These are phyloP conservation scores for Tinea semifulvella DNA, from an alignment of 2,888 invertebrate species.

Conservation along the genomic window DNA sequence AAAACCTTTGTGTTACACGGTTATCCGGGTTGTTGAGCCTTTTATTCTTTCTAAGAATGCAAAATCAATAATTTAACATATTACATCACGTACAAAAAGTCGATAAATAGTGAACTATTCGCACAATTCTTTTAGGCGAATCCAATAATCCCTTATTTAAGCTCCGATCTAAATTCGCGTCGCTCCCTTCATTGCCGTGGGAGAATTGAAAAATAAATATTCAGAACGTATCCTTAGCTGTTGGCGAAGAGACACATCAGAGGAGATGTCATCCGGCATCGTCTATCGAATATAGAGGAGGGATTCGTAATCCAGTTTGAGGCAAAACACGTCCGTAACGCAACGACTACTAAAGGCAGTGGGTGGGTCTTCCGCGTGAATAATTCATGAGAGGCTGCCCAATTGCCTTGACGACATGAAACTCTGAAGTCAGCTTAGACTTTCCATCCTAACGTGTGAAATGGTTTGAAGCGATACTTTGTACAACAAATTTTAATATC, in stretches of 20 bases:
- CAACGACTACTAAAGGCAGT: conserved; percentile 9
- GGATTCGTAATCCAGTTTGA: conserved; percentile 12
- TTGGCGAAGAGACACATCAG: conserved; percentile 10
- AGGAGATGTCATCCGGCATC: conserved; percentile 10
- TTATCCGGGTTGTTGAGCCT: too few relatives aligned
- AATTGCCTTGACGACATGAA: conserved; percentile 14
- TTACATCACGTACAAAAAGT: conserved; percentile 3
- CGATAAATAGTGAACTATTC: conserved; percentile 4
- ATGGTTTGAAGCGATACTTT: too few relatives aligned
- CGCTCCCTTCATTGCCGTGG: conserved; percentile 22
- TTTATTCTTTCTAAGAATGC: too few relatives aligned
- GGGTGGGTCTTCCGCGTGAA: conserved; percentile 12
- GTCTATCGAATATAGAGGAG: conserved; percentile 14
- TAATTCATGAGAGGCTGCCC: conserved; percentile 12
- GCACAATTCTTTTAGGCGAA: conserved; percentile 3
- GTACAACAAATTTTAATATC: too few relatives aligned
- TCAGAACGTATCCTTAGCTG: conserved; percentile 26
- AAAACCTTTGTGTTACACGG: too few relatives aligned
- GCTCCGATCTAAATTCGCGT: conserved; percentile 26
- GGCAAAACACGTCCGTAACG: conserved; percentile 13
- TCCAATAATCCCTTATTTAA: conserved; percentile 8
- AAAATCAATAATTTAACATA: conserved; percentile 1
- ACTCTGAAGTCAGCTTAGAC: conserved; percentile 8
- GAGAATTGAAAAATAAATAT: conserved; percentile 51
- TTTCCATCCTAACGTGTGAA: conserved; percentile 9